Conservation (phyloP, 2,113 vertebrate species). For the Upupa epops region DNA sequence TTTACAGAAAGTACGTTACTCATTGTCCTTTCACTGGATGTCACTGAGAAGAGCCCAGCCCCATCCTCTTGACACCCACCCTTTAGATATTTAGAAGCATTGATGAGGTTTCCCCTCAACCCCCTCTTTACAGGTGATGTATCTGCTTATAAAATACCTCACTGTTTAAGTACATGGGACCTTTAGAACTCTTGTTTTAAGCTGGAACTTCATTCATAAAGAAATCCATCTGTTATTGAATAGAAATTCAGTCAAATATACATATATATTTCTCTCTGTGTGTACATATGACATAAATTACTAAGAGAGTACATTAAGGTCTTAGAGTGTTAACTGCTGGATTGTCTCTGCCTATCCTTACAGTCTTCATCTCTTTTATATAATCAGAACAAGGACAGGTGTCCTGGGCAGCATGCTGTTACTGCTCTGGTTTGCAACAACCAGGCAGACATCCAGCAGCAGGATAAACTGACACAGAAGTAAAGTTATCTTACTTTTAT, state of each 20-base stretch:
- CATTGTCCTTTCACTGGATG: too few species aligned
- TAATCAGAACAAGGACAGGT: not conserved
- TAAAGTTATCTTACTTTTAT: conserved; percentile 50
- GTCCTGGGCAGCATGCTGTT: not conserved
- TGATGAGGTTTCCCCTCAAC: too few species aligned
- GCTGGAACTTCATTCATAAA: not conserved
- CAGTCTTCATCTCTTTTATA: not conserved
- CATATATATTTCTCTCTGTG: too few species aligned
- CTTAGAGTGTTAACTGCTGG: not conserved
- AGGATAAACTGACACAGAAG: conserved; percentile 9
- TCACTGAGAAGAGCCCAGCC: too few species aligned
- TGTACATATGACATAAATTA: not conserved
- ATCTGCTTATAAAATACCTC: too few species aligned
- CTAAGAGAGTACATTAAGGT: not conserved
- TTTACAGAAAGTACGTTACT: too few species aligned
- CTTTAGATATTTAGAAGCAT: too few species aligned
- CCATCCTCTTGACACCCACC: too few species aligned
- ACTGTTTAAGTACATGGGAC: too few species aligned
- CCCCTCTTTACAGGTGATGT: too few species aligned
- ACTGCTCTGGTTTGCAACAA: not conserved
- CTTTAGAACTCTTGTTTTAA: too few species aligned
- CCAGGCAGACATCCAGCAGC: not conserved
- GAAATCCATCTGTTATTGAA: not conserved
- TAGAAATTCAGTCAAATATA: not conserved
- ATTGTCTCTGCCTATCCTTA: not conserved